Conservation (phyloP, 2,888 invertebrate genomes). For the Luperina testacea region DNA sequence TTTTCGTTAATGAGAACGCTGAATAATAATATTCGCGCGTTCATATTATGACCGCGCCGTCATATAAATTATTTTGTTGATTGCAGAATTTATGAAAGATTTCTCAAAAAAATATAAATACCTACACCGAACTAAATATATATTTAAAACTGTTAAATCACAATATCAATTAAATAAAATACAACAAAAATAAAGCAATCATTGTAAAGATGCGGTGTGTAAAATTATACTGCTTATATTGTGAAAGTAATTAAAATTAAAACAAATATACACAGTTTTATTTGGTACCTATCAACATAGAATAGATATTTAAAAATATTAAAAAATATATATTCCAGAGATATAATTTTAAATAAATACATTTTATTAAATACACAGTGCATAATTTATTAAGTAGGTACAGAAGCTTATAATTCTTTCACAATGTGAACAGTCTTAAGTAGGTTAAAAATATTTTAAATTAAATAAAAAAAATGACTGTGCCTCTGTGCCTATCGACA, state of each 20-base stretch:
- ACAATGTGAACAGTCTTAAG: slow-evolving; percentile 59
- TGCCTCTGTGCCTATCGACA: slow-evolving; percentile 87
- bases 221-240: slow-evolving; percentile 62
- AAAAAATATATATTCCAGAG: background rate
- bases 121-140: slow-evolving; percentile 28
- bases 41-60: too few species aligned
- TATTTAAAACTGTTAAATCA: slow-evolving; percentile 38
- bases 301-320: slow-evolving; percentile 39
- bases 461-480: slow-evolving; percentile 80
- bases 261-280: slow-evolving; percentile 7
- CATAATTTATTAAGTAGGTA: background rate
- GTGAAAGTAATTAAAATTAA: slow-evolving; percentile 62
- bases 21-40: too few species aligned
- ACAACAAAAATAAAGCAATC: slow-evolving; percentile 71
- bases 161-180: slow-evolving; percentile 44
- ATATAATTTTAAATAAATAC: background rate
- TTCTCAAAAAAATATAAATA: slow-evolving; percentile 42
- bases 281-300: slow-evolving; percentile 35
- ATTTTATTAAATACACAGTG: background rate
- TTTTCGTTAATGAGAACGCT: too few species aligned
- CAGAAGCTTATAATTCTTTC: slow-evolving; percentile 50
- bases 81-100: slow-evolving; percentile 16
- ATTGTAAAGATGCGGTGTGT: slow-evolving; percentile 81
- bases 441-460: slow-evolving; percentile 73
- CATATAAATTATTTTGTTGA: background rate